These are phyloP conservation scores for Channa striata DNA, from an alignment of 2,797 vertebrate species.

Conservation along the genomic window DNA sequence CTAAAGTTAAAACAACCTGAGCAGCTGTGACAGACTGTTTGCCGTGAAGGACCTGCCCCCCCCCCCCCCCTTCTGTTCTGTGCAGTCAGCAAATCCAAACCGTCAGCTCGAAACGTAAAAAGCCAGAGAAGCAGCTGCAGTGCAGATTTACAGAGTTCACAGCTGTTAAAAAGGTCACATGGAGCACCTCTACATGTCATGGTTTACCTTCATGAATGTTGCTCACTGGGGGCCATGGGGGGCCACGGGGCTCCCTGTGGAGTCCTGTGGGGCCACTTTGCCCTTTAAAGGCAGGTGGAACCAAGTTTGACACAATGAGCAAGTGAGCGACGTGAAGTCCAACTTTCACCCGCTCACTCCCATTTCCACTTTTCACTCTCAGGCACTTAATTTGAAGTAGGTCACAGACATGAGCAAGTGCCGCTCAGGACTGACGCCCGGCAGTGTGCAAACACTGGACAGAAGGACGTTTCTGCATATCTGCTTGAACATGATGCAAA, in stretches of 20 bases:
- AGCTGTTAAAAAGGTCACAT: conserved; percentile 43
- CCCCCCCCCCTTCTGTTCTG: neutral
- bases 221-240: conserved; percentile 13
- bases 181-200: conserved; percentile 51
- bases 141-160: neutral
- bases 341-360: conserved; percentile 26
- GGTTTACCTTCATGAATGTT: conserved; percentile 18
- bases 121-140: neutral
- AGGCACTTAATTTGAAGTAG: conserved; percentile 70
- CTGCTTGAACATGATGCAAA: conserved; percentile 66
- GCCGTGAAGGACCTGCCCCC: neutral
- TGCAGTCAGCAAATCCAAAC: neutral
- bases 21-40: neutral
- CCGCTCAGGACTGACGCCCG: conserved; percentile 45
- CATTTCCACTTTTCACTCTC: conserved; percentile 40
- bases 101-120: neutral
- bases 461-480: conserved; percentile 35
- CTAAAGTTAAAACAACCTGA: no score
- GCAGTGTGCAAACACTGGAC: conserved; percentile 75
- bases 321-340: conserved; percentile 51
- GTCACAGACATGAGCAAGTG: conserved; percentile 45
- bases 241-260: conserved; percentile 1
- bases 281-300: no score
- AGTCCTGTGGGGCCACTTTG: conserved; percentile 59
- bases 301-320: conserved; percentile 16